These are phyloP conservation scores for Bellardia bayeri DNA, from an alignment of 2,888 invertebrate genomes.

Conservation along the genomic window DNA sequence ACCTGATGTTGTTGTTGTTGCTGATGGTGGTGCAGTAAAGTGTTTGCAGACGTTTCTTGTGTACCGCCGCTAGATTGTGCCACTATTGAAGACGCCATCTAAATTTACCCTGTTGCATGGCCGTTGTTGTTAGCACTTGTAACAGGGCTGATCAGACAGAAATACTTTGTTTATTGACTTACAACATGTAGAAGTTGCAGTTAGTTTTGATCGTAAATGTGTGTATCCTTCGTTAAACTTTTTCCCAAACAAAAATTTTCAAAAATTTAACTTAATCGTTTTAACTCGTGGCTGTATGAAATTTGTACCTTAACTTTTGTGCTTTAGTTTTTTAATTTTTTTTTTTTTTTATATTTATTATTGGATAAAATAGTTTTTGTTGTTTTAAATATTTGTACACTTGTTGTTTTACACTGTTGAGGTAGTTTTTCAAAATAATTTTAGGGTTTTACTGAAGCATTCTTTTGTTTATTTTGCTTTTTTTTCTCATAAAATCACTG, in stretches of 20 bases:
- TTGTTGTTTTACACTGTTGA: slow-evolving; percentile 75
- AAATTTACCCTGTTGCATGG: slow-evolving; percentile 81
- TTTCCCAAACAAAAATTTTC: slow-evolving; percentile 60
- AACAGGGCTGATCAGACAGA: slow-evolving; percentile 50
- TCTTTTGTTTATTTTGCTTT: slow-evolving; percentile 53
- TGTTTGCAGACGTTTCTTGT: slow-evolving; percentile 80
- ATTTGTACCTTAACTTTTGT: slow-evolving; percentile 74
- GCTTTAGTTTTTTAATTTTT: slow-evolving; percentile 68
- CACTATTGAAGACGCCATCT: slow-evolving; percentile 84
- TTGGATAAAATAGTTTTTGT: slow-evolving; percentile 63
- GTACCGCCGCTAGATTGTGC: slow-evolving; percentile 83
- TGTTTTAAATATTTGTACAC: slow-evolving; percentile 75
- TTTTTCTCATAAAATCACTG: slow-evolving; percentile 59
- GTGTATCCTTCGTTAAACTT: slow-evolving; percentile 74
- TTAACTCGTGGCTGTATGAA: slow-evolving; percentile 68
- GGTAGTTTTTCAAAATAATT: slow-evolving; percentile 76
- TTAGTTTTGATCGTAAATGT: slow-evolving; percentile 17
- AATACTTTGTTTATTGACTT: slow-evolving; percentile 18
- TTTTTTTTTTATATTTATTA: slow-evolving; percentile 55
- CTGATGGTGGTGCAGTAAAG: slow-evolving; percentile 72
- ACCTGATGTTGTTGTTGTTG: slow-evolving; percentile 74
- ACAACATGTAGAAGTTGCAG: slow-evolving; percentile 1
- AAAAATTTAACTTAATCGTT: slow-evolving; percentile 52
- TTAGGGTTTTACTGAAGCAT: slow-evolving; percentile 68
- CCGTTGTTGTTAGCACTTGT: slow-evolving; percentile 74